Base-by-base conservation (phyloP, 2,888 invertebrate species). In the Plutella xylostella region DNA sequence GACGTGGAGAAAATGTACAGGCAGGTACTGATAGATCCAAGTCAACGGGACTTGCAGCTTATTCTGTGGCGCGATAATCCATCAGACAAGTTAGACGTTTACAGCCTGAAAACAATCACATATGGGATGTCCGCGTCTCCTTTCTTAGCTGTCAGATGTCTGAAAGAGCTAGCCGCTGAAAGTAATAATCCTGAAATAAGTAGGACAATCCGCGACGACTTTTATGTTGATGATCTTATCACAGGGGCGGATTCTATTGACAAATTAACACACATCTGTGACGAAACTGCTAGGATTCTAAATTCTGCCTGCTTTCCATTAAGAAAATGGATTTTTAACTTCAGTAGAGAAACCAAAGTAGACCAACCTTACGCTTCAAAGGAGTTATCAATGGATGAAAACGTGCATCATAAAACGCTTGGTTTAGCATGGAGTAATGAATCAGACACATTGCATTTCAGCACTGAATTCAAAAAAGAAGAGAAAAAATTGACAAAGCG, bases 1-100 rank as follows among this genome's bases (percentile, higher is more conserved):
- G 53, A 54, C 28, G 46, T 54, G 1, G 44, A 52, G 35, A 50
- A 60, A 52, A 62, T 65, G 60, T 66, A 55, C 43, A 34, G 65
- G 0, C 59, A 62, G 43, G 51, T 58, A 17, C 20, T 50, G 56
- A n/a, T 33, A n/a, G 4, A 33, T 4, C 4, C 5, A n/a, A 14
- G n/a, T 6, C 33, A 33, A n/a, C 11, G 33, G 4, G n/a, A 33
- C n/a, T 14, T 33, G n/a, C 33, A 33, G 14, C n/a, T 33, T 4
- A 63, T 66, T 4, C 38, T 66, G 1, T 33, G 33, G 33, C 33
- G 33, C n/a, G 33, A 33, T 4, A n/a, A 33, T 4, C 33, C 33
- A 4, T 7, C 25, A 5, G 6, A 7, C 11, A 5, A 5, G 9
- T 7, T 25, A 7, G 6, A 25, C 5, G 9, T 33, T 6, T 33